Percentiles rank a stretch among this genome's conserved stretches.
Evolutionary conservation across 2,888 invertebrate species (phyloP).

Genomic region (Heliconius ethilla): DNA sequence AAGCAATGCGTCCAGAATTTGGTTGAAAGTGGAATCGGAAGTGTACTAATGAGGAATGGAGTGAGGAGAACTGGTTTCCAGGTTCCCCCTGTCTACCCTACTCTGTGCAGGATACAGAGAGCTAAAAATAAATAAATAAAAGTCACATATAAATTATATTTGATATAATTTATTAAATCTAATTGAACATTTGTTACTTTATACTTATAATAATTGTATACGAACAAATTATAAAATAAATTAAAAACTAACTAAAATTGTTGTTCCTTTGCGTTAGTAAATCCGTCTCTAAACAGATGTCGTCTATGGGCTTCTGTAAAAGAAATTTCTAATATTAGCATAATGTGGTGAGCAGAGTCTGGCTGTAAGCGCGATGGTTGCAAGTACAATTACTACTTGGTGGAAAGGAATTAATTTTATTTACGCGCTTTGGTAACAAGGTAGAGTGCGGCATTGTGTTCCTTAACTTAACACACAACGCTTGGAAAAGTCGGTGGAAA

Average conservation of each 20-base stretch:
- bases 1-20: too few relatives aligned
- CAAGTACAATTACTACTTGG: background rate
- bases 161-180: constrained; percentile 20
- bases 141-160: background rate
- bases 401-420: background rate
- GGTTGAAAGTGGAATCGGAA: too few relatives aligned
- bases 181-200: constrained; percentile 15
- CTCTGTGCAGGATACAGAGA: too few relatives aligned
- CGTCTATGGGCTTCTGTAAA: constrained; percentile 55
- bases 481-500: background rate
- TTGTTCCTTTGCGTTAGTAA: constrained; percentile 50
- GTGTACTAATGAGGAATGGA: too few relatives aligned
- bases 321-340: constrained; percentile 3
- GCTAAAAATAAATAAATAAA: background rate
- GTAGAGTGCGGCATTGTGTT: background rate
- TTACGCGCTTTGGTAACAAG: background rate
- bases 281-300: constrained; percentile 47
- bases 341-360: background rate
- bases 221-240: constrained; percentile 3
- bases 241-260: constrained; percentile 39
- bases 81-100: too few relatives aligned
- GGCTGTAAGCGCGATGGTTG: background rate
- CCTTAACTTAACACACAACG: background rate
- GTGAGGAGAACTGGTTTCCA: too few relatives aligned
- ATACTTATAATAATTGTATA: constrained; percentile 1